phyloP scores from a whole-genome alignment of 2,888 invertebrate genomes.

The Apodemia mormo region DNA sequence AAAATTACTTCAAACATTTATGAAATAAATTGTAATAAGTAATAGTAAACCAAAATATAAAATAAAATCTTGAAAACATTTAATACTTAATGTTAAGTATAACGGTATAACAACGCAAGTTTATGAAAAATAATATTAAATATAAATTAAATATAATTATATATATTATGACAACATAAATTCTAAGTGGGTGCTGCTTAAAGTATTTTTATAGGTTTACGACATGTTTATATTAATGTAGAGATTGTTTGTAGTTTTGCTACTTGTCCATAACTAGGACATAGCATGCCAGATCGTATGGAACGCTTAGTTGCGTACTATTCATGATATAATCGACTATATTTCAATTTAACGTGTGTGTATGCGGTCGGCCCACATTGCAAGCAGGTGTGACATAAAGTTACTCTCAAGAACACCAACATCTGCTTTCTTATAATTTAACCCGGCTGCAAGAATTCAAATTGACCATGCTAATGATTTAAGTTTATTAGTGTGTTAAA shows the following conservation, averaged over 20 bases:
- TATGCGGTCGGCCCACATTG: slow-evolving; percentile 40
- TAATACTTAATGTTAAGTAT: no score
- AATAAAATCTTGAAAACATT: no score
- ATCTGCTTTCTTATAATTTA: slow-evolving; percentile 75
- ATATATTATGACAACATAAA: no score
- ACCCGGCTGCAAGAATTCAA: slow-evolving; percentile 66
- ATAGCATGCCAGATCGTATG: slow-evolving; percentile 70
- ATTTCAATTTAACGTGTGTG: slow-evolving; percentile 39
- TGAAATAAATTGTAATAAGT: no score
- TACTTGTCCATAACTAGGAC: slow-evolving; percentile 74
- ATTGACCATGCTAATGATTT: slow-evolving; percentile 57
- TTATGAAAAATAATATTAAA: no score
- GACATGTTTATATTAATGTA: slow-evolving; percentile 47
- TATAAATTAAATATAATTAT: no score
- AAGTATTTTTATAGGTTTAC: slow-evolving; percentile 43
- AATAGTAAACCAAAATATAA: no score
- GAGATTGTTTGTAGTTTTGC: slow-evolving; percentile 53
- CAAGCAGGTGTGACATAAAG: slow-evolving; percentile 69
- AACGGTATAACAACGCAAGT: no score
- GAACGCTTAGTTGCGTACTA: slow-evolving; percentile 67
- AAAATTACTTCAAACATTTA: not conserved
- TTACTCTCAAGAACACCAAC: slow-evolving; percentile 61
- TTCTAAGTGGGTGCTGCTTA: not conserved
- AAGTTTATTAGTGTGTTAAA: slow-evolving; percentile 39
- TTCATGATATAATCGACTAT: slow-evolving; percentile 69